Evolutionary conservation across 2,113 vertebrate genomes (phyloP).

Genomic region (Camarhynchus parvulus): DNA sequence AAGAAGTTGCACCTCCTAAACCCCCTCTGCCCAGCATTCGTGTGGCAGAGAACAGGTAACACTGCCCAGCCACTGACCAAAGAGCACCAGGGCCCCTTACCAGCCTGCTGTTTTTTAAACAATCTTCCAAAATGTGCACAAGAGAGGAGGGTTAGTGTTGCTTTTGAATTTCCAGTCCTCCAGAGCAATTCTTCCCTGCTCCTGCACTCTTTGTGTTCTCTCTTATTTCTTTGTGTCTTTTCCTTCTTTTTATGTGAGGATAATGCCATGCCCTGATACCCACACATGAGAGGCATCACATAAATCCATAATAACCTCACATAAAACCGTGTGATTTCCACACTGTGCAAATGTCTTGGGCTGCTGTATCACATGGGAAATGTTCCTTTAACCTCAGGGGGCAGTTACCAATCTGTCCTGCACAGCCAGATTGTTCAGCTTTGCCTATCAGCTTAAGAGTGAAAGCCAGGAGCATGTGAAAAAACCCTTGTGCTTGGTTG

Average conservation of each 20-base stretch:
- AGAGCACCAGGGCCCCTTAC: not conserved
- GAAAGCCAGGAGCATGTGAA: slow-evolving; percentile 5
- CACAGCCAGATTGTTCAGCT: not conserved
- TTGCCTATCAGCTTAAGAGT: not conserved
- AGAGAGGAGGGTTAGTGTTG: not conserved
- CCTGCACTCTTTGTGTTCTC: not conserved
- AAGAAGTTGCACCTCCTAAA: slow-evolving; percentile 92
- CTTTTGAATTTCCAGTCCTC: not conserved
- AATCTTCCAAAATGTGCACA: not conserved
- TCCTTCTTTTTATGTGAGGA: not conserved
- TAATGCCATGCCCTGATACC: not conserved
- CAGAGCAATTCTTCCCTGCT: not conserved
- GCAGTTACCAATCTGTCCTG: not conserved
- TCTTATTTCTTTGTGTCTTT: not conserved
- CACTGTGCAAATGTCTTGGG: not conserved
- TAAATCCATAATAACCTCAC: not conserved
- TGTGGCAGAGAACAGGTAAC: slow-evolving; percentile 91
- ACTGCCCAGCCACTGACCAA: not conserved
- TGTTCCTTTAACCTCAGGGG: not conserved
- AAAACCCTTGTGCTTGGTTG: not conserved
- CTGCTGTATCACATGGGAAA: not conserved
- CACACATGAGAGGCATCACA: not conserved
- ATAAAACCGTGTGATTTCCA: not conserved
- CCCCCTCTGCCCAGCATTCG: slow-evolving; percentile 94
- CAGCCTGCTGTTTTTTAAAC: not conserved